A percentile compares a stretch with the other conserved stretches of the same genome.
Conservation (phyloP, 1,140 invertebrate species). For the Atta texana region DNA sequence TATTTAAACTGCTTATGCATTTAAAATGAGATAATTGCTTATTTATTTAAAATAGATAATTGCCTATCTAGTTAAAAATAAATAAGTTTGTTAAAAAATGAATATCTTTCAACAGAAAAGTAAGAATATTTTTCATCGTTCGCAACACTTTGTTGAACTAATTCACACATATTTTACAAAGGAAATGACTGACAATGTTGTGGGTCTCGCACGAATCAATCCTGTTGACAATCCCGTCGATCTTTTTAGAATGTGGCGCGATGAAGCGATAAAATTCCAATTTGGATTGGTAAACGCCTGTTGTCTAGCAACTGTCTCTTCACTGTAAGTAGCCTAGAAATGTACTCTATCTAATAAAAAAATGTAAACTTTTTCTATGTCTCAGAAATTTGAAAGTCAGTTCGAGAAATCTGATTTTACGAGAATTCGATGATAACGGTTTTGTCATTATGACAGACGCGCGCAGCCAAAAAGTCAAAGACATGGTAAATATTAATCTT, state of each 20-base stretch:
- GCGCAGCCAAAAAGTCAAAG: constrained; percentile 84
- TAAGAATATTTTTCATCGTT: not conserved
- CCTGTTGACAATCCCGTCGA: constrained; percentile 82
- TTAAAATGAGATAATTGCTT: no score
- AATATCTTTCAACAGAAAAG: not conserved
- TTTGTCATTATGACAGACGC: constrained; percentile 86
- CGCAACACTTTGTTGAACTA: constrained; percentile 3
- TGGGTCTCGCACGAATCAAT: constrained; percentile 80
- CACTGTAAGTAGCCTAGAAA: constrained; percentile 76
- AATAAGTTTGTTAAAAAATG: not conserved
- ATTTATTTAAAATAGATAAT: not conserved
- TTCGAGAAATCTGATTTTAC: constrained; percentile 84
- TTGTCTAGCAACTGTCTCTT: constrained; percentile 85
- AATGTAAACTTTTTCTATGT: constrained; percentile 14
- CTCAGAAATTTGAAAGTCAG: constrained; percentile 84
- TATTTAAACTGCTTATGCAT: no score
- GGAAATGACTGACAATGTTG: constrained; percentile 32
- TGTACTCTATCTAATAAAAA: not conserved
- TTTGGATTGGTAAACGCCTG: constrained; percentile 77
- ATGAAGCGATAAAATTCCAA: constrained; percentile 77
- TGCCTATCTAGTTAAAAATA: not conserved
- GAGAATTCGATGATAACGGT: constrained; percentile 85
- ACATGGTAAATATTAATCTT: constrained; percentile 83
- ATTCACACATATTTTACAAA: constrained; percentile 23
- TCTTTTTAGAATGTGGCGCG: constrained; percentile 84